These are phyloP conservation scores for Nymphalis polychloros DNA, from an alignment of 2,888 invertebrate genomes.

Conservation along the genomic window DNA sequence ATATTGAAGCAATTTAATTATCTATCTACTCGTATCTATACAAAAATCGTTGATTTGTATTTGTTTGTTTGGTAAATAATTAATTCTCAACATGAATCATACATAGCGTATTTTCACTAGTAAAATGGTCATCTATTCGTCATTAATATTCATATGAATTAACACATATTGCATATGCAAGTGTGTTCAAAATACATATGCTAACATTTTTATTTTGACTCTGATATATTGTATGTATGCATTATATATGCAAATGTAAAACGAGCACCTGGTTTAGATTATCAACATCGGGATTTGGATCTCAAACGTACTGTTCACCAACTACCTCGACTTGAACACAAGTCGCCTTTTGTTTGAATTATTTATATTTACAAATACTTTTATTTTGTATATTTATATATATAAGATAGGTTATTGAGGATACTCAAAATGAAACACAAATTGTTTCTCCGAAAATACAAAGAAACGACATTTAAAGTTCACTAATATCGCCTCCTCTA, in stretches of 20 bases:
- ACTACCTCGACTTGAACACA: constrained; percentile 17
- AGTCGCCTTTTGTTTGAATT: constrained; percentile 15
- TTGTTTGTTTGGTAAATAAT: neutral
- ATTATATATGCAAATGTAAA: constrained; percentile 27
- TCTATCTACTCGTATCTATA: neutral
- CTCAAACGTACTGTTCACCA: constrained; percentile 30
- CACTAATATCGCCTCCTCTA: too few relatives aligned
- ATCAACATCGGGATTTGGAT: constrained; percentile 34
- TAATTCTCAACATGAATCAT: neutral
- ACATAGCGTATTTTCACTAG: neutral
- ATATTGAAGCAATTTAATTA: neutral
- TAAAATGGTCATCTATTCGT: neutral
- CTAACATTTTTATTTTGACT: neutral
- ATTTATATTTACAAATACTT: neutral
- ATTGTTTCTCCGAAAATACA: too few relatives aligned
- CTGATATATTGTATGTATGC: neutral
- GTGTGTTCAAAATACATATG: neutral
- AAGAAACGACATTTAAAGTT: too few relatives aligned
- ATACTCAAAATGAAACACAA: too few relatives aligned
- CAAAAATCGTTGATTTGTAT: too few relatives aligned
- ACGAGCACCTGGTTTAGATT: constrained; percentile 32
- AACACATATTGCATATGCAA: constrained; percentile 4
- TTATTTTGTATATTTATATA: neutral
- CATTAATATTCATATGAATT: constrained; percentile 6
- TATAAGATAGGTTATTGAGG: too few relatives aligned